phyloP scores from a whole-genome alignment of 2,888 invertebrate genomes.

The Noctua fimbriata region DNA sequence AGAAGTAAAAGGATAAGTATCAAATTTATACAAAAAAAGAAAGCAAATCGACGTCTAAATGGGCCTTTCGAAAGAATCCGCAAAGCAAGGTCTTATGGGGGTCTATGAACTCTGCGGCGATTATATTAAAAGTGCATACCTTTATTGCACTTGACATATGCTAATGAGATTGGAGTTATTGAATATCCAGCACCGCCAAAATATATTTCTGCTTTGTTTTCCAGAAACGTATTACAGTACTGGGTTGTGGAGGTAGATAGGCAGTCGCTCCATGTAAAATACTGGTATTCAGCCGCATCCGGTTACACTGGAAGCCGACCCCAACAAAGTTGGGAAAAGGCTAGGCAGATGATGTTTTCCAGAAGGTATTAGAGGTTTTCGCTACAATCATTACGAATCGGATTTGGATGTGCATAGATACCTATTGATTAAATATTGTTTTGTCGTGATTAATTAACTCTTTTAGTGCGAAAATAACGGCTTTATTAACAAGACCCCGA shows the following conservation, averaged over 20 bases:
- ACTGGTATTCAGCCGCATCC: too few relatives aligned
- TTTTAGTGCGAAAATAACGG: constrained; percentile 27
- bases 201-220: background rate
- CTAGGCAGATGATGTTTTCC: too few relatives aligned
- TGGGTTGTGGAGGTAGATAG: too few relatives aligned
- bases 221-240: background rate
- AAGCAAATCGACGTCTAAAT: constrained; percentile 65
- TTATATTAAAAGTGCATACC: constrained; percentile 38
- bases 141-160: constrained; percentile 40
- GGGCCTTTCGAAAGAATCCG: constrained; percentile 70
- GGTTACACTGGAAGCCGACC: too few relatives aligned
- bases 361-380: background rate
- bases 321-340: too few relatives aligned
- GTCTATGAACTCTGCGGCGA: constrained; percentile 71
- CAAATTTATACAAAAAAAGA: constrained; percentile 60
- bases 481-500: background rate
- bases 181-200: constrained; percentile 13
- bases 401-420: background rate
- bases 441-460: constrained; percentile 22
- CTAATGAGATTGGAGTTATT: constrained; percentile 33
- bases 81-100: constrained; percentile 73
- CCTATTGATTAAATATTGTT: background rate
- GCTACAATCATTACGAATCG: background rate
- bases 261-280: too few relatives aligned
- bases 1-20: constrained; percentile 72